Base-by-base conservation (phyloP, 1,140 invertebrate genomes). In the Anastatus disparis region DNA sequence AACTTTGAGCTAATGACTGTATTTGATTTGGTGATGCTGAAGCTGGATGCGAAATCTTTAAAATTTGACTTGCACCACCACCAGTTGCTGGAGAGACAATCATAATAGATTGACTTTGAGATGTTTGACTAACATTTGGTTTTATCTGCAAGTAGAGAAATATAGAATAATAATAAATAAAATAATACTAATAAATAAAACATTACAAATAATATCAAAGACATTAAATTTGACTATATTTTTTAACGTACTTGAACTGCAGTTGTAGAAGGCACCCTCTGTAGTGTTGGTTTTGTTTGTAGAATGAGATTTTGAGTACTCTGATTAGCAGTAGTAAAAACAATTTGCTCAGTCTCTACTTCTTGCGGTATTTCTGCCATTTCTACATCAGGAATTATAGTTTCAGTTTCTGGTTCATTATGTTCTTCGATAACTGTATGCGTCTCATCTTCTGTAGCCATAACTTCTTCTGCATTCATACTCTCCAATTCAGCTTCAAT, bases 11-110 rank as follows among this genome's bases (percentile, higher is more conserved):
- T 42, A 87, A 58, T 6, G 84, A 81, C 59, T 86, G 84, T 29
- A 86, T 69, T 46, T 87, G 85, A 59, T 81, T 78, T 4, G 78
- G 73, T 0, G 85, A 84, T 46, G 84, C 79, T 22, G 80, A 76
- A 3, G 84, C 74, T n/a, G 85, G 83, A 74, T 85, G 85, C 2
- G 84, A 85, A 74, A 86, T 86, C 78, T 86, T 85, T 13, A 86
- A 65, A 42, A 85, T 83, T 75, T 86, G 84, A 73, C 84, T 84
- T 12, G 82, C 70, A 2, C 84, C 83, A 71, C 84, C 81, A 38
- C 83, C 83, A 38, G 79, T 74, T 13, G 82, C 81, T 20, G 85
- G 84, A 26, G 84, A 82, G 0, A 86, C 83, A 67, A 86, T 85
- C 85, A 86, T 85, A 20, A 85, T 84, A 10, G 85, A 85, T 48